Base-by-base conservation (phyloP, 2,113 vertebrate species). In the Chauna torquata region DNA sequence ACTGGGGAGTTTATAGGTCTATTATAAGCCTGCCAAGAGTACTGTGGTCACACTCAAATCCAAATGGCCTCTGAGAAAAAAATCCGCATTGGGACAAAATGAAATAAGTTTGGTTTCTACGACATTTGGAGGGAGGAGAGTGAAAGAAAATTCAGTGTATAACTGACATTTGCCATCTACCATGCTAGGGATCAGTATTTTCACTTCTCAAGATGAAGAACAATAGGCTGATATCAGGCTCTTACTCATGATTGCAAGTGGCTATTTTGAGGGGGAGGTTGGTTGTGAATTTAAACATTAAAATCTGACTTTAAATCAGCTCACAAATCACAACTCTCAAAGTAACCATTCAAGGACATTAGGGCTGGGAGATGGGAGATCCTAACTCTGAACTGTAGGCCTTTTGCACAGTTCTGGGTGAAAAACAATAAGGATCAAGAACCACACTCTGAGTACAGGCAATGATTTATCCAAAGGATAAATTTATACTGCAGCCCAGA, bases 1-100 rank as follows among this genome's bases (percentile, higher is more conserved):
- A 95, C 81, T 91, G 89, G 84, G 71, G 76, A 96, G 87, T 91
- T 96, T 88, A 91, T 84, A 91, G 55, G 52, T 62, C 80, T 95
- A 75, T 96, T 91, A 94, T 55, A 87, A 88, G 87, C 45, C 78
- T 95, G 92, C 91, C 97, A 96, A 95, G 68, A 89, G 50, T 68
- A 74, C 59, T 95, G 91, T 64, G 95, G 95, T 95, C 95, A 95
- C 81, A 94, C 58, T 57, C 54, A 90, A 89, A 86, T 74, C 89
- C 91, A 95, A 94, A 91, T 44, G 94, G 81, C 36, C 81, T 82
- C 52, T 34, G 61, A 1, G 45, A 94, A 94, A 86, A 86, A 89
- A 96, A 64, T 95, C 25, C 5, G 4, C 84, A 94, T 3, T 49
- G 77, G 62, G 94, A 94, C 88, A 94, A 94, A 92, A 94, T 8